Conservation (phyloP, 1,140 invertebrate species). For the Heterodera schachtii region DNA sequence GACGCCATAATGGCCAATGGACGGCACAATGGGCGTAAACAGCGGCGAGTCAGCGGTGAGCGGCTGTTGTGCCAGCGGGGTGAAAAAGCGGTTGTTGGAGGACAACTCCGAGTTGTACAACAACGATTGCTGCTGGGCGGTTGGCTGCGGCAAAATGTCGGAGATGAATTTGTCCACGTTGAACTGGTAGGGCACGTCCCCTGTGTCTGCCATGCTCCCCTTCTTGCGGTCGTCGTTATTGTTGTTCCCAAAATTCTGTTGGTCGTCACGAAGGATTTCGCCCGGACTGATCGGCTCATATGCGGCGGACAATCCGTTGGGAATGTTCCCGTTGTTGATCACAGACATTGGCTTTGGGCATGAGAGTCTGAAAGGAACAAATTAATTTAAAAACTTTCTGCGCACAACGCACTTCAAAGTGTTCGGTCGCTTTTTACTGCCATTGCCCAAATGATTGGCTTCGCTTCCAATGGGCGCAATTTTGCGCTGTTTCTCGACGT, state of each 20-base stretch:
- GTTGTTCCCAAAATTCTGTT: background rate
- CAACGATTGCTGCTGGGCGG: background rate
- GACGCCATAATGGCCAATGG: background rate
- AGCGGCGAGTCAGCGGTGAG: conserved; percentile 35
- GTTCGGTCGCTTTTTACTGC: conserved; percentile 12
- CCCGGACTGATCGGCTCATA: conserved; percentile 23
- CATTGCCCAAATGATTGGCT: background rate
- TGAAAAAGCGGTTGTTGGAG: background rate
- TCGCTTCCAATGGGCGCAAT: conserved; percentile 29
- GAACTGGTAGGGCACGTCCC: conserved; percentile 32
- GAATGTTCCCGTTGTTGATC: background rate
- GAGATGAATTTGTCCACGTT: conserved; percentile 52
- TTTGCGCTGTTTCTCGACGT: background rate
- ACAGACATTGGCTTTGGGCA: background rate
- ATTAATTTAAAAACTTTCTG: no score
- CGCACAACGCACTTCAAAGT: conserved; percentile 8
- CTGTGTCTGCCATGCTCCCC: background rate
- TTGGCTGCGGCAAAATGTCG: conserved; percentile 39
- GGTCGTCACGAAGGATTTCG: conserved; percentile 14
- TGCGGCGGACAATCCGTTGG: background rate
- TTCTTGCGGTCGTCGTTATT: background rate
- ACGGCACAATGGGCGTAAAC: conserved; percentile 36
- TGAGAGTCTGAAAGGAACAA: conserved; percentile 5
- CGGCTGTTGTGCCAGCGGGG: background rate
- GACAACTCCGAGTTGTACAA: conserved; percentile 30